Conservation (phyloP, 2,113 vertebrate genomes). For the Mesocricetus auratus region DNA sequence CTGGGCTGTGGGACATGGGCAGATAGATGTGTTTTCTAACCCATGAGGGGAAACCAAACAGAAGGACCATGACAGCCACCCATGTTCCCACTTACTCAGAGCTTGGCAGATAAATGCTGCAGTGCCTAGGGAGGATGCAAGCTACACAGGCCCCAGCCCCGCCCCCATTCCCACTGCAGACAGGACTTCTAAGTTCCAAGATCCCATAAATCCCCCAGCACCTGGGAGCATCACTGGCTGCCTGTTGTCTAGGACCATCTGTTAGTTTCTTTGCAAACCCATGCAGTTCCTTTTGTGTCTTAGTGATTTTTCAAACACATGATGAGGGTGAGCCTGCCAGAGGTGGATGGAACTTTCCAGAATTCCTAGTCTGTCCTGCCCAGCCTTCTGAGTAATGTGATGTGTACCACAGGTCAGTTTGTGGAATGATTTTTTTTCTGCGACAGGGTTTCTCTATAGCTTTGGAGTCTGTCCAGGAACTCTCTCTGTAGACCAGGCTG, state of each 20-base stretch:
- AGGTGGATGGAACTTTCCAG: constrained; percentile 43
- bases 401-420: not conserved
- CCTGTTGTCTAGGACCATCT: not conserved
- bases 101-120: not conserved
- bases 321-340: not conserved
- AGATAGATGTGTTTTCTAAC: not conserved
- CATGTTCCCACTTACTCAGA: not conserved
- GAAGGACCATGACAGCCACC: not conserved
- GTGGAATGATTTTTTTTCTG: not conserved
- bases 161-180: no score
- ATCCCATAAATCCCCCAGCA: not conserved
- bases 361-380: not conserved
- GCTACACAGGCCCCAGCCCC: no score
- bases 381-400: not conserved
- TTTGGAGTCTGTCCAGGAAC: no score
- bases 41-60: not conserved
- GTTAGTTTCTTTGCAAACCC: not conserved
- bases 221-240: not conserved
- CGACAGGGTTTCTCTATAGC: no score
- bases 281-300: not conserved
- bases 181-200: not conserved
- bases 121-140: not conserved
- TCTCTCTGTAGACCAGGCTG: no score
- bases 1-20: not conserved
- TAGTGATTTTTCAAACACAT: not conserved